Evolutionary conservation across 1,140 invertebrate species (phyloP).

Genomic region (Papilio polytes): DNA sequence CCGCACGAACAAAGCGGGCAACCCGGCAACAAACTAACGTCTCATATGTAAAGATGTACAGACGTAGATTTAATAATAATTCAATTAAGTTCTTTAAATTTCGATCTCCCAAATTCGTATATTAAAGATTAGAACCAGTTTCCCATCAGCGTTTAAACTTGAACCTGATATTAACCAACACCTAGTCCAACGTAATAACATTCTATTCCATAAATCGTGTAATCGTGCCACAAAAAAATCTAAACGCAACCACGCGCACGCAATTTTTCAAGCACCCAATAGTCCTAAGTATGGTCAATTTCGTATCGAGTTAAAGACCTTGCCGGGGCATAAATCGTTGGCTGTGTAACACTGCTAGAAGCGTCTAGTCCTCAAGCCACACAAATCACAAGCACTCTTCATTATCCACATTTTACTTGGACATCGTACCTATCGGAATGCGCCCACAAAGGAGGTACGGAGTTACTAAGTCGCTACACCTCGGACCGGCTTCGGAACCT

Average conservation of each 20-base stretch:
- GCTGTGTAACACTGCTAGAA: slow-evolving; percentile 49
- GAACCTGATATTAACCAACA: neutral
- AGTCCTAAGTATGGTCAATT: slow-evolving; percentile 50
- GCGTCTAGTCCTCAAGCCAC: slow-evolving; percentile 64
- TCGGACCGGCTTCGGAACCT: slow-evolving; percentile 77
- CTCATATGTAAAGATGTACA: too few relatives aligned
- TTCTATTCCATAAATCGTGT: neutral
- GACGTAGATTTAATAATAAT: too few relatives aligned
- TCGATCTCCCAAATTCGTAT: neutral
- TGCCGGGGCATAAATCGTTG: slow-evolving; percentile 61
- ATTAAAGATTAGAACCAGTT: neutral
- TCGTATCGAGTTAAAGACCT: slow-evolving; percentile 50
- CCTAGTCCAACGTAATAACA: neutral
- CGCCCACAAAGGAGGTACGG: slow-evolving; percentile 71
- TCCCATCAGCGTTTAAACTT: neutral
- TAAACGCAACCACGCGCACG: slow-evolving; percentile 21
- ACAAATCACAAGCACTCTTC: slow-evolving; percentile 79
- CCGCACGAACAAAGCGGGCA: too few relatives aligned
- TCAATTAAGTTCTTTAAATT: too few relatives aligned
- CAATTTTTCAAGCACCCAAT: slow-evolving; percentile 26
- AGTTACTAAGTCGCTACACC: slow-evolving; percentile 72
- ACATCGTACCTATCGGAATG: slow-evolving; percentile 77
- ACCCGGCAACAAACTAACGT: too few relatives aligned
- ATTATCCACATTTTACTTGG: slow-evolving; percentile 77
- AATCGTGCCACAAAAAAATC: neutral